phyloP scores from a whole-genome alignment of 92 coral and sea anemone genomes.

The Metridium senile region DNA sequence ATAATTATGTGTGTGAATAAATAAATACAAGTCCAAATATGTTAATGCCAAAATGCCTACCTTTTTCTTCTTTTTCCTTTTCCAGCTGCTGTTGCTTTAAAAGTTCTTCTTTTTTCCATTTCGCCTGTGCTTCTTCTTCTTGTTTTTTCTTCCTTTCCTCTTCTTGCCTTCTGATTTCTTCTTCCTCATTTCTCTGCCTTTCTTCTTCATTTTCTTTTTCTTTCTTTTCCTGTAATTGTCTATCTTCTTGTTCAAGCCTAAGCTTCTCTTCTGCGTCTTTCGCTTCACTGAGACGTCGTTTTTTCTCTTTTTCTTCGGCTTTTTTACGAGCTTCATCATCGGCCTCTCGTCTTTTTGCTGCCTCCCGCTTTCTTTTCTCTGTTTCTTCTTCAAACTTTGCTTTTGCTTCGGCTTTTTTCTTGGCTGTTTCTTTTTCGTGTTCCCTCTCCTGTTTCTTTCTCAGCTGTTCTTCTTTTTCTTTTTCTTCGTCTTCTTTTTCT shows the following conservation, averaged over 20 bases:
- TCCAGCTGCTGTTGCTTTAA: conserved; percentile 82
- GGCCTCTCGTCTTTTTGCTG: conserved; percentile 53
- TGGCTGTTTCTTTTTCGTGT: conserved; percentile 66
- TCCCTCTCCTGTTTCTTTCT: conserved; percentile 65
- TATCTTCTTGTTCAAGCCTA: conserved; percentile 57
- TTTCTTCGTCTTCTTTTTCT: conserved; percentile 87
- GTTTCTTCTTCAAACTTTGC: conserved; percentile 61
- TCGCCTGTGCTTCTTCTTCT: conserved; percentile 88
- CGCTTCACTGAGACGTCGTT: conserved; percentile 50
- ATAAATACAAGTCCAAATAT: too few species aligned
- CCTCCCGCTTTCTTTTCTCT: conserved; percentile 59
- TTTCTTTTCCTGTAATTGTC: conserved; percentile 65
- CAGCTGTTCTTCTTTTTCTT: conserved; percentile 64
- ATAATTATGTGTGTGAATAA: too few species aligned
- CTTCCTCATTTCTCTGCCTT: conserved; percentile 55
- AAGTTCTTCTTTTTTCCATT: conserved; percentile 96
- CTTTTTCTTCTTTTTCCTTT: conserved; percentile 81
- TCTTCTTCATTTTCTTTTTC: conserved; percentile 68
- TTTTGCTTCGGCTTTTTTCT: conserved; percentile 56
- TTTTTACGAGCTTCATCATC: conserved; percentile 74
- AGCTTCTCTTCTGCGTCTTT: conserved; percentile 41
- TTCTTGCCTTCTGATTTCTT: conserved; percentile 49
- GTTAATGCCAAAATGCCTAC: conserved; percentile 23
- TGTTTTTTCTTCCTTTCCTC: conserved; percentile 73
- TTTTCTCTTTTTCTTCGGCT: conserved; percentile 71